Base-by-base conservation (phyloP, 2,888 invertebrate species). In the Caenorhabditis sp. region DNA sequence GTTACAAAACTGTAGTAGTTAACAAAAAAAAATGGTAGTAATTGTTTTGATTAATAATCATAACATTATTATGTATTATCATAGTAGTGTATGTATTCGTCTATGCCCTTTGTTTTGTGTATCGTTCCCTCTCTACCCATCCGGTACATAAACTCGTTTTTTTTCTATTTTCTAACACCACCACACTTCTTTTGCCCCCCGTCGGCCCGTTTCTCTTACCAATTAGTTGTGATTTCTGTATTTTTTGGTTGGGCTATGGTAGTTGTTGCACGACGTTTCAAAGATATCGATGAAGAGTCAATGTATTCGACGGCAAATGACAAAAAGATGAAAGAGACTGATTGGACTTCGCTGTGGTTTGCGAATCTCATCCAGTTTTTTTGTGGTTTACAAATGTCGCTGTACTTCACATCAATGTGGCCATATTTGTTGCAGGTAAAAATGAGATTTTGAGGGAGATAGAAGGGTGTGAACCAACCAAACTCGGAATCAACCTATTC, bases 391-490 rank as follows among this genome's bases (percentile, higher is more conserved):
- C 79, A 79, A 53, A 60, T 67, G 50, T 79, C 79, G 21, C 62
- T 79, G 5, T 79, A 79, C 60, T 77, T 79, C 63, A 79, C 77
- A n/a, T 77, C 77, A 0, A 79, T 79, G 77, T 79, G 79, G 79
- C 79, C 79, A 1, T 79, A 77, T 66, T 62, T 79, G n/a, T 53
- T 67, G 19, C 62, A 75, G 65, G 72, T 76, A 31, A 31, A 31
- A n/a, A n/a, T 14, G 54, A 61, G 58, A 1, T 62, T 24, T 17
- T 8, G 53, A 19, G 21, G 21, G 19, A 10, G 19, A 10, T 53
- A 14, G 53, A 19, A 10, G 21, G 14, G 12, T 10, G 10, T 19
- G 8, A 53, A 17, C 14, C n/a, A n/a, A n/a, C n/a, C n/a, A n/a
- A n/a, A n/a, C n/a, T n/a, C n/a, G n/a, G n/a, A n/a, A n/a, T n/a